Percentiles rank a stretch among this genome's conserved stretches.
Conservation (phyloP, 2,113 vertebrate species). For the Australoheros scitulus region DNA sequence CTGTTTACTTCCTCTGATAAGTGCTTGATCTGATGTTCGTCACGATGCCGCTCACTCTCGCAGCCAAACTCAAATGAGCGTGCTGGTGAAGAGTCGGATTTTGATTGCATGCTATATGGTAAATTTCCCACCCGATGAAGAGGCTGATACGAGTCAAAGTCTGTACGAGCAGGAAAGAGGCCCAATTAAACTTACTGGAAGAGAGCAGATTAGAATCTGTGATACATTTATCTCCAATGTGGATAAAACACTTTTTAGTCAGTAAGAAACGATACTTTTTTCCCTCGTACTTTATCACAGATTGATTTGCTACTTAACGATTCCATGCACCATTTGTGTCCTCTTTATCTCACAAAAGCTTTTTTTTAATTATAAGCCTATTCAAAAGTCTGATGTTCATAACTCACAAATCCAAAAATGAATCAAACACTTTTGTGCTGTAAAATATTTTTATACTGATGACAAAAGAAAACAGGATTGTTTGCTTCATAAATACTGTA, state of each 20-base stretch:
- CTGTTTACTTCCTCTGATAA: constrained; percentile 53
- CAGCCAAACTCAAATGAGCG: constrained; percentile 5
- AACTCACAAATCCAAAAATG: neutral
- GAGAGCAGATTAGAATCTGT: constrained; percentile 25
- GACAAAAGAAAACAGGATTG: neutral
- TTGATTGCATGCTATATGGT: neutral
- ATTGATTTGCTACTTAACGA: neutral
- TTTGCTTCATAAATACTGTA: neutral
- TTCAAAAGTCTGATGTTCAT: neutral
- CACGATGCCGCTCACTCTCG: constrained; percentile 11
- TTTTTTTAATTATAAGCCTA: neutral
- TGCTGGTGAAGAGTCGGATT: neutral
- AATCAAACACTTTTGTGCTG: neutral
- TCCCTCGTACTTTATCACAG: constrained; percentile 5
- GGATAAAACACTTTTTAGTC: neutral
- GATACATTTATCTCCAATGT: constrained; percentile 8
- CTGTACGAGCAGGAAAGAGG: neutral
- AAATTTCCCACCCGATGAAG: constrained; percentile 9
- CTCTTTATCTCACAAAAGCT: neutral
- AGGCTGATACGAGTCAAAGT: neutral
- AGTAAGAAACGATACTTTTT: neutral
- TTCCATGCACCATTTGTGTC: neutral
- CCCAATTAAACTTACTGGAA: constrained; percentile 34
- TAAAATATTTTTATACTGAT: neutral
- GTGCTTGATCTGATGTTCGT: constrained; percentile 54